Percentiles rank a stretch among this genome's conserved stretches.
These are phyloP conservation scores for Eolophus roseicapilla DNA, from an alignment of 2,113 vertebrate species.

Conservation along the genomic window DNA sequence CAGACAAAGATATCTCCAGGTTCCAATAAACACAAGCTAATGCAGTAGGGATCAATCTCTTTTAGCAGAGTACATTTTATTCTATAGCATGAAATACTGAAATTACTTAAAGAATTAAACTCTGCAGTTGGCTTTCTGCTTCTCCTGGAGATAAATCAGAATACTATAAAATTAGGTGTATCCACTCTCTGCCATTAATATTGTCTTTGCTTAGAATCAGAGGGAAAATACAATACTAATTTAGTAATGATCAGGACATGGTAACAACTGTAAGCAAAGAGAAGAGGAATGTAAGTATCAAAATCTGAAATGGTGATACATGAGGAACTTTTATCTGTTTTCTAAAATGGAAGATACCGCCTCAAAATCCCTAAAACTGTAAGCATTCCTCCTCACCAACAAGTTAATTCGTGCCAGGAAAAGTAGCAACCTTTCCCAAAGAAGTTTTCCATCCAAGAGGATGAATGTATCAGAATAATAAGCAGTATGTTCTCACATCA, in stretches of 20 bases:
- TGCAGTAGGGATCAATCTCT: background rate
- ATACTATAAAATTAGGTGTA: background rate
- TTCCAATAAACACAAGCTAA: background rate
- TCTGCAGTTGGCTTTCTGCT: background rate
- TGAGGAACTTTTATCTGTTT: background rate
- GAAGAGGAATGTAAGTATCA: background rate
- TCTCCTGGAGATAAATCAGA: background rate
- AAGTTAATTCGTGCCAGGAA: background rate
- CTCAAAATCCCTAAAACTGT: background rate
- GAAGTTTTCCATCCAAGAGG: background rate
- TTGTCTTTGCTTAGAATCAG: background rate
- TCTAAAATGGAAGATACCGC: background rate
- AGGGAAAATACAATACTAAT: background rate
- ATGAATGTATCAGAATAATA: background rate
- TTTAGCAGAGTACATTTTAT: background rate
- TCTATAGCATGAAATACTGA: background rate
- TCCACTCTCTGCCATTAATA: background rate
- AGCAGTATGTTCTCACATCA: background rate
- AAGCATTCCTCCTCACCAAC: background rate
- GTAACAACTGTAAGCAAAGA: background rate
- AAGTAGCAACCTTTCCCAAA: background rate
- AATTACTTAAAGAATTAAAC: background rate
- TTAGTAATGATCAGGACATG: background rate
- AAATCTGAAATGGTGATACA: background rate
- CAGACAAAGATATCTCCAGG: background rate